A percentile compares a stretch with the other conserved stretches of the same genome.
These are phyloP conservation scores for Apantesis nais DNA, from an alignment of 2,888 invertebrate genomes.

Conservation along the genomic window DNA sequence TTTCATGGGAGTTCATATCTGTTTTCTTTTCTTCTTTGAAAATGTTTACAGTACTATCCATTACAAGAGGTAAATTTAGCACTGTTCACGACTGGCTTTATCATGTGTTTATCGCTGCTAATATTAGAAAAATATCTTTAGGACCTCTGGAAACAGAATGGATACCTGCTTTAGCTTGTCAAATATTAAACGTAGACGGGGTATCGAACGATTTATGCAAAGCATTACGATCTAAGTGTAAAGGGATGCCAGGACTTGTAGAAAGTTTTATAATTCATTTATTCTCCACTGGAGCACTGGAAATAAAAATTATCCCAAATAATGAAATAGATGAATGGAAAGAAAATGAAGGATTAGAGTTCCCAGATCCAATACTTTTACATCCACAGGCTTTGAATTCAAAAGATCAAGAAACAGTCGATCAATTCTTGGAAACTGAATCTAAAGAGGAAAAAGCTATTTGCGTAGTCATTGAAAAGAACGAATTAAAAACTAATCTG, in stretches of 20 bases:
- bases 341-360: constrained; percentile 66
- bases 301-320: constrained; percentile 62
- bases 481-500: constrained; percentile 69
- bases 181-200: constrained; percentile 85
- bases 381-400: constrained; percentile 69
- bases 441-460: constrained; percentile 60
- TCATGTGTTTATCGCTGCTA: constrained; percentile 68
- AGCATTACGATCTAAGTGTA: constrained; percentile 75
- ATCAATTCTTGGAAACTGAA: constrained; percentile 62
- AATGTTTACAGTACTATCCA: constrained; percentile 68
- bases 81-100: constrained; percentile 74
- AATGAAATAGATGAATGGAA: constrained; percentile 58
- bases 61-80: constrained; percentile 73
- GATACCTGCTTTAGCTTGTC: constrained; percentile 85
- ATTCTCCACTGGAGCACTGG: constrained; percentile 78
- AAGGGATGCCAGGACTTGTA: constrained; percentile 82
- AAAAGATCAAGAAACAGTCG: constrained; percentile 62
- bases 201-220: constrained; percentile 82
- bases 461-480: constrained; percentile 69
- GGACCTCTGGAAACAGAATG: constrained; percentile 67
- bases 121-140: constrained; percentile 75
- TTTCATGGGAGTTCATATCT: constrained; percentile 75
- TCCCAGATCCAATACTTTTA: constrained; percentile 63
- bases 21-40: constrained; percentile 66
- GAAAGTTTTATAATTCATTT: constrained; percentile 82